Base-by-base conservation (phyloP, 2,797 vertebrate genomes). In the Lateolabrax maculatus region DNA sequence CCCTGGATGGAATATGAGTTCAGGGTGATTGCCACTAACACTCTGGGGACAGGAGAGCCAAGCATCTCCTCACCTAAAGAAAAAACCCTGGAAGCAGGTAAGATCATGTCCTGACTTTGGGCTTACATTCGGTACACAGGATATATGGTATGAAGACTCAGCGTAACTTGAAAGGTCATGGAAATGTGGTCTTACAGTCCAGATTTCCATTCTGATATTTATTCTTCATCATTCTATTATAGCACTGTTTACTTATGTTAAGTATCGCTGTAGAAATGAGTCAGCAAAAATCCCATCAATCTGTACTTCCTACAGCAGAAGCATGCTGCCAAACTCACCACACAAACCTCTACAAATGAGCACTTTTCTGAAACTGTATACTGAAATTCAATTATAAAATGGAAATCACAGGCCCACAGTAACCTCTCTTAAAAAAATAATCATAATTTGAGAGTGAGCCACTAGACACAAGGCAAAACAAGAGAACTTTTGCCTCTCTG, bases 1-100 rank as follows among this genome's bases (percentile, higher is more conserved):
- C 98, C 98, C 0, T 99, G 98, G 98, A 97, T 96, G 78, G 97
- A 99, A 37, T 99, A 99, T 43, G 97, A 99, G 91, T 99, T 99
- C 91, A 96, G 97, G 21, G 96, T 99, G 79, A 96, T 96, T n/a
- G 98, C 98, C 70, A 97, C 95, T 68, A 99, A 98, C 92, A 97
- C 97, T 0, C 9, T 99, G 91, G 98, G 98, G 25, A 96, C 93
- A 9, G 98, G 98, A 90, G 96, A 98, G 7, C 96, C 98, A 3
- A 99, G 98, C 84, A 93, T 94, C 86, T 96, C 97, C 0, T 98
- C 98, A 1, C 93, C 93, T n/a, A 96, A 90, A 92, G 94, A 96
- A 56, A 97, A 81, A 94, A 99, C 97, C 15, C 85, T 95, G 87
- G 96, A 96, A 56, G 94, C 97, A 75, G 83, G 98, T 99, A 94